These are phyloP conservation scores for Temnothorax ravouxi DNA, from an alignment of 2,888 invertebrate genomes.

Conservation along the genomic window DNA sequence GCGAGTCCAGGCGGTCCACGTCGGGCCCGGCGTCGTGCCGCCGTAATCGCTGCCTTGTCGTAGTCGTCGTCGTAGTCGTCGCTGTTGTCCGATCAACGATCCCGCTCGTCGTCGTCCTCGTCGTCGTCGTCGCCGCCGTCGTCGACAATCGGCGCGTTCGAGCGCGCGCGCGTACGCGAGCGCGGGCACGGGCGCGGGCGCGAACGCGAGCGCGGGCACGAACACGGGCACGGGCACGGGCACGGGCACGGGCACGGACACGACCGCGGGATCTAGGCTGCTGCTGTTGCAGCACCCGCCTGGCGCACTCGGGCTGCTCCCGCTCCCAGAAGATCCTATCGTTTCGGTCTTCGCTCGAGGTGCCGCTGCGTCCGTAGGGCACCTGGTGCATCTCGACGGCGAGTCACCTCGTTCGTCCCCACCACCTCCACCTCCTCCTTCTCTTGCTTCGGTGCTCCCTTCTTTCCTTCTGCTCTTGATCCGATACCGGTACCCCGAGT, in stretches of 20 bases:
- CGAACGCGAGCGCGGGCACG: background rate
- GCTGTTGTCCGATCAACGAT: background rate
- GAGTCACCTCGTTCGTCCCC: slow-evolving; percentile 81
- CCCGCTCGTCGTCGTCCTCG: background rate
- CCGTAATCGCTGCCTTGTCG: slow-evolving; percentile 21
- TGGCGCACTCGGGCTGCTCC: background rate
- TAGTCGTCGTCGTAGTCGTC: slow-evolving; percentile 22
- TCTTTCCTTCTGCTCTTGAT: slow-evolving; percentile 51
- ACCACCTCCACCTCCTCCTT: slow-evolving; percentile 69
- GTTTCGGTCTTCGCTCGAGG: slow-evolving; percentile 72
- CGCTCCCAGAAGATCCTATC: slow-evolving; percentile 55
- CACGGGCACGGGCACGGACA: background rate
- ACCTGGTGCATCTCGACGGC: slow-evolving; percentile 83
- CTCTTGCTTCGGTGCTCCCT: slow-evolving; percentile 46
- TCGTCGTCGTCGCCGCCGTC: slow-evolving; percentile 2
- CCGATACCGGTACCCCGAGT: slow-evolving; percentile 27
- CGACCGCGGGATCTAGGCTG: slow-evolving; percentile 28
- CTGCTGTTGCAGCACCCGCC: slow-evolving; percentile 8
- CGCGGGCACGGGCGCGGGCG: background rate
- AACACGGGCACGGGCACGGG: background rate
- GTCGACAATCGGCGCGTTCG: slow-evolving; percentile 49
- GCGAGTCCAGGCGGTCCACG: slow-evolving; percentile 18
- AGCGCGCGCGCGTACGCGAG: background rate
- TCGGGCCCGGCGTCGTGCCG: slow-evolving; percentile 39
- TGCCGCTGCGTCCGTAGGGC: slow-evolving; percentile 73